Evolutionary conservation across 2,113 vertebrate genomes (phyloP).

Genomic region (Colistium nudipinnis): DNA sequence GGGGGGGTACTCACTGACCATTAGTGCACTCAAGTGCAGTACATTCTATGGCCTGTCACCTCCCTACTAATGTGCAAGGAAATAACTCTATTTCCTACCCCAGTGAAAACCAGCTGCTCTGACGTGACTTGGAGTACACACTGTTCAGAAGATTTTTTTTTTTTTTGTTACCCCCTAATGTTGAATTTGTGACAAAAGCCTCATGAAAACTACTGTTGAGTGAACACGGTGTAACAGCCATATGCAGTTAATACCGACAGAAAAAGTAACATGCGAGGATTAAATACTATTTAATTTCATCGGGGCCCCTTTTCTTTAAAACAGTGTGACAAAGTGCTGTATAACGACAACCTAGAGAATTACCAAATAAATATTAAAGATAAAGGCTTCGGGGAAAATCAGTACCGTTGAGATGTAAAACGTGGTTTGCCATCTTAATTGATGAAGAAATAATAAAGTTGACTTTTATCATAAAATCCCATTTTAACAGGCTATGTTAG

Average conservation of each 20-base stretch:
- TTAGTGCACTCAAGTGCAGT: conserved; percentile 74
- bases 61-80: conserved; percentile 71
- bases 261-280: neutral
- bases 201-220: conserved; percentile 18
- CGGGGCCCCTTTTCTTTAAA: neutral
- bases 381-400: no score
- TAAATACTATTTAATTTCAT: neutral
- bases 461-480: no score
- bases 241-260: neutral
- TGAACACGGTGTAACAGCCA: conserved; percentile 9
- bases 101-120: conserved; percentile 59
- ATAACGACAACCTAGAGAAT: no score
- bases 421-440: no score
- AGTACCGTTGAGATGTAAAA: no score
- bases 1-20: conserved; percentile 71
- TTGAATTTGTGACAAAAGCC: conserved; percentile 35
- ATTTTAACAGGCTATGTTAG: no score
- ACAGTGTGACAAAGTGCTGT: neutral
- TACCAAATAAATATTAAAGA: no score
- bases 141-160: conserved; percentile 35
- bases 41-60: conserved; percentile 74
- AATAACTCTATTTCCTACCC: conserved; percentile 71
- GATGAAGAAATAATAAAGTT: no score
- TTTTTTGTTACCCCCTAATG: neutral
- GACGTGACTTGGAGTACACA: conserved; percentile 55